phyloP scores from a whole-genome alignment of 2,888 invertebrate genomes.

The Cryptophagus acutangulus region DNA sequence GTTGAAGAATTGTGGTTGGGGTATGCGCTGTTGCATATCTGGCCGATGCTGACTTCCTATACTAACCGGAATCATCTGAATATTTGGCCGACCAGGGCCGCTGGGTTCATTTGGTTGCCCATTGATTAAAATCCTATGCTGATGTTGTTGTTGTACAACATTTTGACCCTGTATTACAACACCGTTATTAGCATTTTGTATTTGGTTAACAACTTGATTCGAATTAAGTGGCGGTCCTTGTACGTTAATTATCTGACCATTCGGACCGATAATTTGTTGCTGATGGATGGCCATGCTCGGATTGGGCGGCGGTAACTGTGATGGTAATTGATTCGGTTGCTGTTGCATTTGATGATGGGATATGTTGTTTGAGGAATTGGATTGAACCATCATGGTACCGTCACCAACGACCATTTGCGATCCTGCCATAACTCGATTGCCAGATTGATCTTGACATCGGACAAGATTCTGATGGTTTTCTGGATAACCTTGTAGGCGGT shows the following conservation, averaged over 20 bases:
- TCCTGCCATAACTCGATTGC: conserved; percentile 35
- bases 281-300: conserved; percentile 34
- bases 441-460: conserved; percentile 42
- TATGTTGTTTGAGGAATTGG: conserved; percentile 26
- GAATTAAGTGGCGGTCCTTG: conserved; percentile 45
- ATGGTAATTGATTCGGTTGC: conserved; percentile 29
- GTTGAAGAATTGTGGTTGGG: conserved; percentile 28
- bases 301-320: conserved; percentile 25
- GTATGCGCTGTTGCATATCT: conserved; percentile 27
- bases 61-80: conserved; percentile 40
- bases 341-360: conserved; percentile 27
- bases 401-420: conserved; percentile 37
- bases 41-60: conserved; percentile 32
- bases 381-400: conserved; percentile 41
- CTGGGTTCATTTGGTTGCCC: conserved; percentile 43
- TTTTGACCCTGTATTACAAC: conserved; percentile 37
- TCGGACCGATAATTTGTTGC: conserved; percentile 52
- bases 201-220: conserved; percentile 19
- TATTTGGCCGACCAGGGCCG: conserved; percentile 44
- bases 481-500: conserved; percentile 29
- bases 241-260: conserved; percentile 58
- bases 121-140: conserved; percentile 42
- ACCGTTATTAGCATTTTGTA: conserved; percentile 25
- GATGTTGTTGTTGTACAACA: conserved; percentile 30
- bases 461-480: conserved; percentile 42